Conservation (phyloP, 2,113 vertebrate species). For the Ahaetulla prasina region DNA sequence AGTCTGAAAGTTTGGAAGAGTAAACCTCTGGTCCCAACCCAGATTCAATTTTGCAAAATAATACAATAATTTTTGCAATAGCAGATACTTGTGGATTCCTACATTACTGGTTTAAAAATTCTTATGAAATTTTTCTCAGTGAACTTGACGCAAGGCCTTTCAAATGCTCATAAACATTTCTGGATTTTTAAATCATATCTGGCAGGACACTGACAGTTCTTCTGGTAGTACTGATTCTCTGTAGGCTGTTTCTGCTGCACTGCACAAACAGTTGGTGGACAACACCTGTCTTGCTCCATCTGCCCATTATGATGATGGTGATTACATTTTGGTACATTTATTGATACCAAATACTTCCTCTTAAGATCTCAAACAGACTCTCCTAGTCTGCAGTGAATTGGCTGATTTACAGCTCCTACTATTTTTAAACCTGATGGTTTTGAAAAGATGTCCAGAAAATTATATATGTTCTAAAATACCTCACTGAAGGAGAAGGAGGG, state of each 20-base stretch:
- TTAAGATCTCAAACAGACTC: background rate
- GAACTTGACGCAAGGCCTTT: background rate
- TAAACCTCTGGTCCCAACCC: background rate
- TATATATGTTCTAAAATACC: background rate
- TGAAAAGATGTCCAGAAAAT: background rate
- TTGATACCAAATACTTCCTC: background rate
- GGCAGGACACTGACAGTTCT: background rate
- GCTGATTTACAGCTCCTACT: background rate
- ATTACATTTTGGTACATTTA: background rate
- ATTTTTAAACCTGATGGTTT: conserved; percentile 4
- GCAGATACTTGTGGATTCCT: background rate
- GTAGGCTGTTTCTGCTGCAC: conserved; percentile 2
- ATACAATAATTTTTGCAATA: background rate
- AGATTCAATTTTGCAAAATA: background rate
- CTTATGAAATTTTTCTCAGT: background rate
- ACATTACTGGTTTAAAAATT: background rate
- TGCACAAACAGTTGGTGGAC: background rate
- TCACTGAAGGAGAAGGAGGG: background rate
- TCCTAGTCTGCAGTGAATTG: background rate
- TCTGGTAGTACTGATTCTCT: background rate
- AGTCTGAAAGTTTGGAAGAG: background rate
- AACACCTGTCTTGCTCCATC: conserved; percentile 13
- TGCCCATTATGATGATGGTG: background rate
- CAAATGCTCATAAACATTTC: background rate
- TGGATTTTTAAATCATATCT: background rate